phyloP scores from a whole-genome alignment of 2,113 vertebrate genomes.

The Antennarius striatus region DNA sequence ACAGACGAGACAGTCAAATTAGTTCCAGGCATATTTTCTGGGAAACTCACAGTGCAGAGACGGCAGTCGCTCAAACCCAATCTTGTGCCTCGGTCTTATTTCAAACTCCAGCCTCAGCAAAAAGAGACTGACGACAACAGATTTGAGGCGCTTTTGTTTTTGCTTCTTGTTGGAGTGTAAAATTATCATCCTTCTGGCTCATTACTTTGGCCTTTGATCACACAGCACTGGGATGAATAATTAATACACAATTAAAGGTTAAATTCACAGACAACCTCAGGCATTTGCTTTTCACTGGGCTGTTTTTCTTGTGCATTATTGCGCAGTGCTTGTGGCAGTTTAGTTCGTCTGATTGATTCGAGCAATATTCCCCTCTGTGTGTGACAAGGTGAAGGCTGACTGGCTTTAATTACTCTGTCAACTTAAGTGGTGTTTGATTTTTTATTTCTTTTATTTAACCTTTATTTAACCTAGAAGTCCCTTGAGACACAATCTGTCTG shows the following conservation, averaged over 20 bases:
- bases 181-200: slow-evolving; percentile 66
- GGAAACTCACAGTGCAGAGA: slow-evolving; percentile 51
- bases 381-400: slow-evolving; percentile 59
- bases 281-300: slow-evolving; percentile 55
- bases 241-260: slow-evolving; percentile 76
- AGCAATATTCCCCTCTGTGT: slow-evolving; percentile 56
- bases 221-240: slow-evolving; percentile 66
- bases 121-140: slow-evolving; percentile 43
- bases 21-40: slow-evolving; percentile 51
- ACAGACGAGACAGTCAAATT: slow-evolving; percentile 27
- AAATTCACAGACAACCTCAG: slow-evolving; percentile 65
- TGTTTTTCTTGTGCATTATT: slow-evolving; percentile 17
- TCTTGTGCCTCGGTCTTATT: slow-evolving; percentile 43
- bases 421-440: slow-evolving; percentile 29
- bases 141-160: slow-evolving; percentile 55
- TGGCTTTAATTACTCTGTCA: slow-evolving; percentile 64
- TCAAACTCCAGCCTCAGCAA: slow-evolving; percentile 27
- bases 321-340: slow-evolving; percentile 22
- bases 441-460: too few relatives aligned
- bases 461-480: too few relatives aligned
- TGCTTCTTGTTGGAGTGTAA: slow-evolving; percentile 59
- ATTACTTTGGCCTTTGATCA: slow-evolving; percentile 74
- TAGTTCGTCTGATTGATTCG: slow-evolving; percentile 59
- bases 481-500: too few relatives aligned
- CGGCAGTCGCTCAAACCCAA: slow-evolving; percentile 40